Evolutionary conservation across 2,113 vertebrate genomes (phyloP).

Genomic region (Neogobius melanostomus): DNA sequence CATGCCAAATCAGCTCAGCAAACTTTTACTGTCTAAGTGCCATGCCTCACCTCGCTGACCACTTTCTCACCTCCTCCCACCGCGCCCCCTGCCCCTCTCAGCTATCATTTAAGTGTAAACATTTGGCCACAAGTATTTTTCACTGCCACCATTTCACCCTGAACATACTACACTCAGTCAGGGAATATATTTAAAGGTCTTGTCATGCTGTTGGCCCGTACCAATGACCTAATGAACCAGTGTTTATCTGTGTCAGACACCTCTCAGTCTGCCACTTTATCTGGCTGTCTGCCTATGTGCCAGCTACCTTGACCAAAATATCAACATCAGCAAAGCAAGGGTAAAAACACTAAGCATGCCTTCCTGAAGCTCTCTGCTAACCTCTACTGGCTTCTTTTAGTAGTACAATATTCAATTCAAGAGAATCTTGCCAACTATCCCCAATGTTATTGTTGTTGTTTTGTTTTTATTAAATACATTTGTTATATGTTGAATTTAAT

Average conservation of each 20-base stretch:
- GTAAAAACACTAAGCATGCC: conserved; percentile 27
- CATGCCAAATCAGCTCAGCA: conserved; percentile 64
- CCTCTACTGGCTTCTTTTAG: conserved; percentile 27
- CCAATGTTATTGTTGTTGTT: background rate
- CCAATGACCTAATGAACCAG: conserved; percentile 57
- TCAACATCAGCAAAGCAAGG: conserved; percentile 33
- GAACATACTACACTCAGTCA: conserved; percentile 38
- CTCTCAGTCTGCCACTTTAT: conserved; percentile 19
- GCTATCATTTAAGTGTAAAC: conserved; percentile 71
- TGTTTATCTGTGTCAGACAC: conserved; percentile 34
- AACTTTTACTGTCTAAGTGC: conserved; percentile 60
- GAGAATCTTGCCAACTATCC: background rate
- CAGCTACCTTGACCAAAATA: conserved; percentile 59
- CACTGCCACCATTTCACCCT: conserved; percentile 34
- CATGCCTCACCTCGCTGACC: conserved; percentile 40
- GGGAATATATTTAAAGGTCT: conserved; percentile 73
- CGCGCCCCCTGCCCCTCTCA: conserved; percentile 17
- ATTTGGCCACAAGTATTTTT: conserved; percentile 71
- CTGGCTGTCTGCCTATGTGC: conserved; percentile 33
- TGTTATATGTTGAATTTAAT: no score
- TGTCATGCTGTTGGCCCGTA: conserved; percentile 54
- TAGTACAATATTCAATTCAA: conserved; percentile 10
- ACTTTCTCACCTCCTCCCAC: background rate
- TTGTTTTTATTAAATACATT: no score
- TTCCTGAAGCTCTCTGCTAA: conserved; percentile 13